A percentile compares a stretch with the other conserved stretches of the same genome.
phyloP scores from a whole-genome alignment of 2,888 invertebrate genomes.

The Torymus auratus region DNA sequence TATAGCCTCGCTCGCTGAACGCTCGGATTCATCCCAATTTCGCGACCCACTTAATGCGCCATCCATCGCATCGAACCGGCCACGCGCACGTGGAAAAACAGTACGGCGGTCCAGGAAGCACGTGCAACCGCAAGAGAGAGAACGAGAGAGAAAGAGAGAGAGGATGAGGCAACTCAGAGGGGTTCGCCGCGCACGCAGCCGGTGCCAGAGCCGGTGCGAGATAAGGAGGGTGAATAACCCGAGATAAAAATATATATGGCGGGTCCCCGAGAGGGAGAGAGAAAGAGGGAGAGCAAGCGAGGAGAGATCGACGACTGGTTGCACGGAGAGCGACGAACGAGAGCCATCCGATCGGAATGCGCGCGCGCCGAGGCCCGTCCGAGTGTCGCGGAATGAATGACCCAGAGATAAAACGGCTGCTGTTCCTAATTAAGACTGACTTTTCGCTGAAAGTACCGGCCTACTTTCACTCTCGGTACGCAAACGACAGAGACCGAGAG shows the following conservation, averaged over 20 bases:
- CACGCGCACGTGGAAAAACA: slow-evolving; percentile 45
- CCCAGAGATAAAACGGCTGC: slow-evolving; percentile 72
- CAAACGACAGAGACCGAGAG: no score
- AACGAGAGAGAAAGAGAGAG: no score
- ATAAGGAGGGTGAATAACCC: slow-evolving; percentile 75
- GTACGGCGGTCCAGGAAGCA: slow-evolving; percentile 30
- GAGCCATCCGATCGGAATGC: slow-evolving; percentile 72
- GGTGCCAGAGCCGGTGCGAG: slow-evolving; percentile 33
- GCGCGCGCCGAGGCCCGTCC: slow-evolving; percentile 66
- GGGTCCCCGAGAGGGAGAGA: slow-evolving; percentile 17
- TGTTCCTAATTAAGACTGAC: slow-evolving; percentile 71
- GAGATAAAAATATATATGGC: slow-evolving; percentile 73
- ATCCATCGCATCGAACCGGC: slow-evolving; percentile 11
- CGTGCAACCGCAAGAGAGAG: slow-evolving; percentile 14
- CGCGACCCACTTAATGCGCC: slow-evolving; percentile 29
- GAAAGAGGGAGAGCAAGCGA: slow-evolving; percentile 20
- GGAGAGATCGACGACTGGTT: slow-evolving; percentile 63
- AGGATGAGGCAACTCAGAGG: slow-evolving; percentile 16
- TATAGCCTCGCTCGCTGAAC: slow-evolving; percentile 1
- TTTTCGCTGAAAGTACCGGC: slow-evolving; percentile 69
- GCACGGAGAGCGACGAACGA: slow-evolving; percentile 62
- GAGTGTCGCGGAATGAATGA: slow-evolving; percentile 73
- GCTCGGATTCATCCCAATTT: slow-evolving; percentile 31
- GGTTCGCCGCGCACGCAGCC: neutral
- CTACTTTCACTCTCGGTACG: slow-evolving; percentile 62